These are phyloP conservation scores for Gastrophysa polygoni DNA, from an alignment of 2,888 invertebrate genomes.

Conservation along the genomic window DNA sequence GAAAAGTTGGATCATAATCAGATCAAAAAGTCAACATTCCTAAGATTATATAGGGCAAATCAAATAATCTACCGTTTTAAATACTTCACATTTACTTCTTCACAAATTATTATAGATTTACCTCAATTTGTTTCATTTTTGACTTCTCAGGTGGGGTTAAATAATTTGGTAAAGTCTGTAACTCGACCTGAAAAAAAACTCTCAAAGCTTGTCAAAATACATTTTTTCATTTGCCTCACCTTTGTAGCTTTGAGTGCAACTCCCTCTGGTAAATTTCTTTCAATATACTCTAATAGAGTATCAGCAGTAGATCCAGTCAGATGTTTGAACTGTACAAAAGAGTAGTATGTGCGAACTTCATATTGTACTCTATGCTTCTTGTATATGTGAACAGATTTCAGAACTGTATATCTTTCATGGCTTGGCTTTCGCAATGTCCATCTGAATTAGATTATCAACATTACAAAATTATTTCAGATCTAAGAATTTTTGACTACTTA, in stretches of 20 bases:
- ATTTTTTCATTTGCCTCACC: slow-evolving; percentile 58
- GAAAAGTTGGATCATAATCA: no score
- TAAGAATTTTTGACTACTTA: slow-evolving; percentile 55
- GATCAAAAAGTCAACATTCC: no score
- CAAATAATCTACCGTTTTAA: no score
- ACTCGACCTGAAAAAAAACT: slow-evolving; percentile 20
- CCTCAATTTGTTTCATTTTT: background rate
- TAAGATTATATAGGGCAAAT: no score
- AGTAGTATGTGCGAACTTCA: slow-evolving; percentile 91
- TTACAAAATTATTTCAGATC: background rate
- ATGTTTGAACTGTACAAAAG: slow-evolving; percentile 79
- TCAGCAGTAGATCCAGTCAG: slow-evolving; percentile 95
- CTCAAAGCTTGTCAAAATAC: background rate
- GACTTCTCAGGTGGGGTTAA: slow-evolving; percentile 14
- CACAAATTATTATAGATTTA: background rate
- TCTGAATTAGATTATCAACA: slow-evolving; percentile 61
- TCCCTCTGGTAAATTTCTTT: slow-evolving; percentile 97
- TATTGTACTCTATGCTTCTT: slow-evolving; percentile 96
- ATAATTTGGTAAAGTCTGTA: slow-evolving; percentile 22
- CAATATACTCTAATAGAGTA: slow-evolving; percentile 93
- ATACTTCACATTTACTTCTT: background rate
- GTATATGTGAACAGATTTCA: slow-evolving; percentile 87
- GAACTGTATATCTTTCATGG: slow-evolving; percentile 78
- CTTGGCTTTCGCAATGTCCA: slow-evolving; percentile 74
- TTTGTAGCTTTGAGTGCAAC: slow-evolving; percentile 91